Conservation (phyloP, 2,797 vertebrate species). For the Characodon lateralis region DNA sequence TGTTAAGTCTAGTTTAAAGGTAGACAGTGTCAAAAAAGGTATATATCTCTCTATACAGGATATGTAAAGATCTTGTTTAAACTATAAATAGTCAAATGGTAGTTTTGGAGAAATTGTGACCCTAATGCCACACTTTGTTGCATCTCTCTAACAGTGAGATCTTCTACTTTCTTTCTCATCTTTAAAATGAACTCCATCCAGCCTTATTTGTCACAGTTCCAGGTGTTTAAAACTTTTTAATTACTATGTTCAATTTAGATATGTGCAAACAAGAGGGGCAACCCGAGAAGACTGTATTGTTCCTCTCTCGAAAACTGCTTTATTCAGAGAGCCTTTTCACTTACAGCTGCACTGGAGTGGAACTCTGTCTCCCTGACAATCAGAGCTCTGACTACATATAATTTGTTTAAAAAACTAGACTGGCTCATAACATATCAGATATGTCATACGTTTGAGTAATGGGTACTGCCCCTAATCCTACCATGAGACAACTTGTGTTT, state of each 20-base stretch:
- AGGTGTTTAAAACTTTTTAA: background rate
- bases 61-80: background rate
- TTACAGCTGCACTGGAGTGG: background rate
- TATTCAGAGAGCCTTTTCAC: background rate
- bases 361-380: no score
- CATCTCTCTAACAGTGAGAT: background rate
- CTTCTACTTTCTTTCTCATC: no score
- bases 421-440: no score
- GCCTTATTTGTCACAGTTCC: no score
- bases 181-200: no score
- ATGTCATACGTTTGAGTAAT: no score
- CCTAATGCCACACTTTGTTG: background rate
- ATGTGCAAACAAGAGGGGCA: no score
- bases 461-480: no score
- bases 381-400: no score
- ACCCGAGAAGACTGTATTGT: background rate
- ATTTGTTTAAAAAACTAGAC: no score
- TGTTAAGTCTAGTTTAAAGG: background rate
- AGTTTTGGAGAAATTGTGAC: background rate
- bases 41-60: background rate
- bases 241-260: background rate
- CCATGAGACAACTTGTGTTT: no score
- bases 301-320: background rate
- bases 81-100: background rate
- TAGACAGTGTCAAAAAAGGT: background rate